Conservation (phyloP, 2,797 vertebrate genomes). For the Silurus lanzhouensis region DNA sequence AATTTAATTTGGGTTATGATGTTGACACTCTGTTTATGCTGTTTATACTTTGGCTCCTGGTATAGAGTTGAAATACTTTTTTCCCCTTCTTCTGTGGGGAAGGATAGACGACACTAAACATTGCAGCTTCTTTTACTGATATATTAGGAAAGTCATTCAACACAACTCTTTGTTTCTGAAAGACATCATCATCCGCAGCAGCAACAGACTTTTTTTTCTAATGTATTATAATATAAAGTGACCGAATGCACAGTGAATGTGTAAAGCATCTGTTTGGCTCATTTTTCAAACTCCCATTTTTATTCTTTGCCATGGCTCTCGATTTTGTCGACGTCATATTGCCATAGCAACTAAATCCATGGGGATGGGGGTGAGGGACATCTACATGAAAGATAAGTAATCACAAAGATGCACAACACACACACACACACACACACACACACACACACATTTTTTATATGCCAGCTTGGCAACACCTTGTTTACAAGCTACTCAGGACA, state of each 20-base stretch:
- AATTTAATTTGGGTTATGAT: not conserved
- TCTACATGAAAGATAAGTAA: slow-evolving; percentile 68
- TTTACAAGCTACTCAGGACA: not conserved
- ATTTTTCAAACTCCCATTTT: slow-evolving; percentile 68
- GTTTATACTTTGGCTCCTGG: not conserved
- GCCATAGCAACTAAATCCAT: slow-evolving; percentile 77
- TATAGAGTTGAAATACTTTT: not conserved
- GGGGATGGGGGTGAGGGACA: slow-evolving; percentile 62
- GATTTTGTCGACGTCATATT: slow-evolving; percentile 65
- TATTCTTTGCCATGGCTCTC: slow-evolving; percentile 68
- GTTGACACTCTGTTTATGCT: slow-evolving; percentile 1
- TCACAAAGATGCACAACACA: slow-evolving; percentile 58
- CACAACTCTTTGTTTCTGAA: not conserved
- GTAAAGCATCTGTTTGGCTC: slow-evolving; percentile 61
- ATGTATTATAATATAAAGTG: not conserved
- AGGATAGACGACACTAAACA: not conserved
- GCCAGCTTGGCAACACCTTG: slow-evolving; percentile 10
- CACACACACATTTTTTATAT: slow-evolving; percentile 16
- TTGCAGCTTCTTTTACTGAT: not conserved
- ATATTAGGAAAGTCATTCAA: not conserved
- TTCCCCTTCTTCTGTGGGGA: not conserved
- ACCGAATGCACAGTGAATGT: slow-evolving; percentile 44
- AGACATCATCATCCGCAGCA: not conserved
- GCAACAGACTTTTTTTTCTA: not conserved
- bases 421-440: slow-evolving; percentile 15